Conservation (phyloP, 1,140 invertebrate genomes). For the Papilio machaon region DNA sequence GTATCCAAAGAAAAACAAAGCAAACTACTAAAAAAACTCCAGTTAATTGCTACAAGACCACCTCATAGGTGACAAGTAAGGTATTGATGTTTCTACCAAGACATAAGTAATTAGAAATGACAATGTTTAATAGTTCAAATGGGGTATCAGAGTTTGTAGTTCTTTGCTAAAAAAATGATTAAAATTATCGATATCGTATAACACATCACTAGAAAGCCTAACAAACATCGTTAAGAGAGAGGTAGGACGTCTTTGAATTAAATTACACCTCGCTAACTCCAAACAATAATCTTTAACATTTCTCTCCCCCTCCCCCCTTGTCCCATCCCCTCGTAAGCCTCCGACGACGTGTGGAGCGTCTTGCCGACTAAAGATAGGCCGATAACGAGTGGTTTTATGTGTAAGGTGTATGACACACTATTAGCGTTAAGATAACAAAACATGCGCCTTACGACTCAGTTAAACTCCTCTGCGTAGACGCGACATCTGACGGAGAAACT, state of each 20-base stretch:
- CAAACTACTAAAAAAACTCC: too few species aligned
- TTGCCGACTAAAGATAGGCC: slow-evolving; percentile 63
- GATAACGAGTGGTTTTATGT: slow-evolving; percentile 58
- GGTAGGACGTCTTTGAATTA: slow-evolving; percentile 75
- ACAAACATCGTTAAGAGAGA: slow-evolving; percentile 60
- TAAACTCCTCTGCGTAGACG: slow-evolving; percentile 23
- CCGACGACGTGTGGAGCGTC: slow-evolving; percentile 61
- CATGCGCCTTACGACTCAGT: slow-evolving; percentile 26
- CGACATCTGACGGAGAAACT: slow-evolving; percentile 4
- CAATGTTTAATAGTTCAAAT: not conserved
- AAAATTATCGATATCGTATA: slow-evolving; percentile 25
- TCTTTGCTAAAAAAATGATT: not conserved
- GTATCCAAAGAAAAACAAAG: too few species aligned
- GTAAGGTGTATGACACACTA: slow-evolving; percentile 45
- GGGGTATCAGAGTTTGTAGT: not conserved
- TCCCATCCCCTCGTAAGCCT: slow-evolving; percentile 54
- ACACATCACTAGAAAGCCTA: slow-evolving; percentile 29
- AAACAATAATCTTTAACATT: slow-evolving; percentile 79
- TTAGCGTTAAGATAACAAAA: slow-evolving; percentile 32
- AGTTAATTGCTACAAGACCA: too few species aligned
- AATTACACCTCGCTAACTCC: slow-evolving; percentile 78
- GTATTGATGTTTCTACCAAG: not conserved
- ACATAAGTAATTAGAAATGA: not conserved
- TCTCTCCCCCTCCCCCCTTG: slow-evolving; percentile 44
- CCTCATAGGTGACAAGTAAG: too few species aligned